Evolutionary conservation across 1,140 invertebrate genomes (phyloP).

Genomic region (Odontomachus brunneus): DNA sequence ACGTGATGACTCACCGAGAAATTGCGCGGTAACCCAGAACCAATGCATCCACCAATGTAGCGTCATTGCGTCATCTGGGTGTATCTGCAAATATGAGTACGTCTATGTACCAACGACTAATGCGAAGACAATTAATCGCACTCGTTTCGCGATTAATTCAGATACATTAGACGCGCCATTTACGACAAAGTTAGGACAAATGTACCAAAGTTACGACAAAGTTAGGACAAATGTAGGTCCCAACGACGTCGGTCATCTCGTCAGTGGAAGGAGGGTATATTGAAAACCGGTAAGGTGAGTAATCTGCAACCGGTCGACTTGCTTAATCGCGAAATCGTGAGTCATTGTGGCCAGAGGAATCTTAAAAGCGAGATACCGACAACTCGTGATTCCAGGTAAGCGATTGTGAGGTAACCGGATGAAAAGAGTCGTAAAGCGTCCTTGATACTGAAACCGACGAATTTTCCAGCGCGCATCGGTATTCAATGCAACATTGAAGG

Average conservation of each 20-base stretch:
- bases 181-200: too few species aligned
- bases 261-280: slow-evolving; percentile 18
- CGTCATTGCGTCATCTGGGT: slow-evolving; percentile 87
- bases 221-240: neutral
- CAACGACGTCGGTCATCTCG: neutral
- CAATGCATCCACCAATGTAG: slow-evolving; percentile 90
- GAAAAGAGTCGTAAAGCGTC: neutral
- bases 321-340: slow-evolving; percentile 55
- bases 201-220: too few species aligned
- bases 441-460: too few species aligned
- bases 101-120: neutral
- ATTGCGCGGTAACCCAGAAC: slow-evolving; percentile 88
- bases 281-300: slow-evolving; percentile 55
- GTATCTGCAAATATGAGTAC: slow-evolving; percentile 69
- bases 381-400: slow-evolving; percentile 5
- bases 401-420: neutral
- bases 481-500: too few species aligned
- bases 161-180: neutral
- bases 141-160: neutral
- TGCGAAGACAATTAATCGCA: neutral
- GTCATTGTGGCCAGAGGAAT: slow-evolving; percentile 51
- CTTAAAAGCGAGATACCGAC: slow-evolving; percentile 8
- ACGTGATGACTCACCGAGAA: slow-evolving; percentile 81
- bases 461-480: too few species aligned
- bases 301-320: slow-evolving; percentile 43